Base-by-base conservation (phyloP, 1,140 invertebrate species). In the Drosophila pseudoananassae region DNA sequence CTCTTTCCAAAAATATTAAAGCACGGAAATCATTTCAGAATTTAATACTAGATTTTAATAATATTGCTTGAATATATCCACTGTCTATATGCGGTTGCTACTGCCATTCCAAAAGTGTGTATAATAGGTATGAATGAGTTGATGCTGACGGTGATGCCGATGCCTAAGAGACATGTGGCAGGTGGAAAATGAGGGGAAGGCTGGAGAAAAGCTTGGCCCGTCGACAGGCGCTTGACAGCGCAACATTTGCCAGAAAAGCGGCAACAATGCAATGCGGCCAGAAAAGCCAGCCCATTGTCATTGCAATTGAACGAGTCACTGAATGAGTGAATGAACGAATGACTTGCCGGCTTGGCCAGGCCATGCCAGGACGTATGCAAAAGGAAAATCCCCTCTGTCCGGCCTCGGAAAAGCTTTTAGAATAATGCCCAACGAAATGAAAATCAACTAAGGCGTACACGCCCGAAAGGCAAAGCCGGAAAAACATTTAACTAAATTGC, bases 171-270 rank as follows among this genome's bases (percentile, higher is more conserved):
- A 80, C 51, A 79, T 84, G 76, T 80, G 73, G 72, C 81, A 84
- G 80, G 77, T 84, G 77, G 70, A 63, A 59, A 64, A 69, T 49
- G 50, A 45, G 65, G 38, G 1, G 15, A 59, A 63, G 31, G 10
- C 7, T 23, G 25, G 8, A 7, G 54, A 59, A 68, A 52, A 50
- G 46, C 49, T 60, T 60, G 47, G 54, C 54, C 75, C 68, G 72
- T 54, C 72, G 77, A 77, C 80, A 84, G 77, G 66, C 80, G 63
- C 78, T 80, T 84, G 81, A 85, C 80, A 80, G 60, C 80, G 57
- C 76, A 76, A 84, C 79, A 75, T 79, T 79, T 79, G 60, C 72
- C 64, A 57, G 55, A 60, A 78, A 56, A 69, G 54, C 49, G 58
- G 54, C 71, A 66, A 66, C 72, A 75, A 65, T 76, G 60, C 46